Conservation (phyloP, 1,140 invertebrate species). For the Bombus turneri region DNA sequence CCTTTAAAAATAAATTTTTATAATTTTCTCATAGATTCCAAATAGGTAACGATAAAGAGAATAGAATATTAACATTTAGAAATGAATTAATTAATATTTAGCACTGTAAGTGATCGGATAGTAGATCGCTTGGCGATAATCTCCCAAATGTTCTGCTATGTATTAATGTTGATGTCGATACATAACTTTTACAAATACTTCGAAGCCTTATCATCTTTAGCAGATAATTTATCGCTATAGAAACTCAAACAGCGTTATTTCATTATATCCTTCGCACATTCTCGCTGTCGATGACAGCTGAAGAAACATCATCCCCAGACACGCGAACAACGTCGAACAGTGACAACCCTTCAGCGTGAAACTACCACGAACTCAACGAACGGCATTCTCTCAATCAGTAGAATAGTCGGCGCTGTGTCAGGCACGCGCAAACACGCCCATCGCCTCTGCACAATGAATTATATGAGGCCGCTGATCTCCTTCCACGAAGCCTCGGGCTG, state of each 20-base stretch:
- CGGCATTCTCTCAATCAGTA: slow-evolving; percentile 12
- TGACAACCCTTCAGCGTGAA: slow-evolving; percentile 24
- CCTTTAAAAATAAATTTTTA: neutral
- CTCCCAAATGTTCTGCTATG: neutral
- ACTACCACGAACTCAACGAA: neutral
- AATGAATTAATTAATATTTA: neutral
- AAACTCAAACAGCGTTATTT: neutral
- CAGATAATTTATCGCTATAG: neutral
- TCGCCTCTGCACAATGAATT: slow-evolving; percentile 39
- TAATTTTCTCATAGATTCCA: neutral
- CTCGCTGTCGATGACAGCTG: slow-evolving; percentile 5
- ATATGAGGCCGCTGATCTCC: slow-evolving; percentile 23
- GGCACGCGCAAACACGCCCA: slow-evolving; percentile 34
- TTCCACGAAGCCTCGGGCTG: slow-evolving; percentile 1
- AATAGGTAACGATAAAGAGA: neutral
- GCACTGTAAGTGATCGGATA: neutral
- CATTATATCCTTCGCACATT: neutral
- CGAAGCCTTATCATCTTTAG: neutral
- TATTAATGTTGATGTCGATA: neutral
- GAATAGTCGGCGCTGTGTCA: slow-evolving; percentile 34
- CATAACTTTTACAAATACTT: neutral
- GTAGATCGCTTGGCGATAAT: no score
- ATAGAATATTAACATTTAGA: neutral
- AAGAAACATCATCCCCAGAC: slow-evolving; percentile 8
- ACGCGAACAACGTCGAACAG: neutral